These are phyloP conservation scores for Colletes latitarsis DNA, from an alignment of 1,140 invertebrate species.

Conservation along the genomic window DNA sequence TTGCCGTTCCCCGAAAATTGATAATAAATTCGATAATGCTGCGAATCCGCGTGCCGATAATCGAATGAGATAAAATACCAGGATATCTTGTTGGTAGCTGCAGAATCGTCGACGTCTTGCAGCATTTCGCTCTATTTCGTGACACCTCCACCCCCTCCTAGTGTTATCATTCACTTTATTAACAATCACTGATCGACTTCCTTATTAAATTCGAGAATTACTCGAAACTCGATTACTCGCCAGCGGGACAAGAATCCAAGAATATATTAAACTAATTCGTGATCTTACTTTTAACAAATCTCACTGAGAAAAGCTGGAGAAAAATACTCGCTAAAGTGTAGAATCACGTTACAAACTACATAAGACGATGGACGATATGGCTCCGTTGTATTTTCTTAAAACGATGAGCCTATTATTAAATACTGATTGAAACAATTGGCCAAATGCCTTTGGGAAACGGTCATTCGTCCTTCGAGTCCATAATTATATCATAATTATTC, in stretches of 20 bases:
- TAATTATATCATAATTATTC: slow-evolving; percentile 4
- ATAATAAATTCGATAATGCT: slow-evolving; percentile 80
- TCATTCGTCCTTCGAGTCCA: not conserved
- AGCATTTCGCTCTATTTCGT: slow-evolving; percentile 4
- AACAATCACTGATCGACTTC: slow-evolving; percentile 25
- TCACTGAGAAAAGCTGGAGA: too few species aligned
- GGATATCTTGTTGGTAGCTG: slow-evolving; percentile 67
- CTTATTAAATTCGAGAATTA: slow-evolving; percentile 48
- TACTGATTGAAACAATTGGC: too few species aligned
- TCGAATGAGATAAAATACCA: slow-evolving; percentile 76
- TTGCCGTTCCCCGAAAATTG: slow-evolving; percentile 79
- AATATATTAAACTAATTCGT: slow-evolving; percentile 3
- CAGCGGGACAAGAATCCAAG: not conserved
- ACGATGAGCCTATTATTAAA: too few species aligned
- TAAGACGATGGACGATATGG: too few species aligned
- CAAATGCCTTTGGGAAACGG: not conserved
- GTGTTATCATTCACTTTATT: slow-evolving; percentile 31
- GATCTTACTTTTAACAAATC: not conserved
- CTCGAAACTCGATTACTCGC: slow-evolving; percentile 11
- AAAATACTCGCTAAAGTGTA: too few species aligned
- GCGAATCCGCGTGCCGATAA: slow-evolving; percentile 64
- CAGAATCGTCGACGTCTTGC: slow-evolving; percentile 15
- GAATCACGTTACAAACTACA: too few species aligned
- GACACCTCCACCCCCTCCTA: not conserved
- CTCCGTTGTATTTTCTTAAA: too few species aligned